Evolutionary conservation across 2,888 invertebrate species (phyloP).

Genomic region (Tubulanus polymorphus): DNA sequence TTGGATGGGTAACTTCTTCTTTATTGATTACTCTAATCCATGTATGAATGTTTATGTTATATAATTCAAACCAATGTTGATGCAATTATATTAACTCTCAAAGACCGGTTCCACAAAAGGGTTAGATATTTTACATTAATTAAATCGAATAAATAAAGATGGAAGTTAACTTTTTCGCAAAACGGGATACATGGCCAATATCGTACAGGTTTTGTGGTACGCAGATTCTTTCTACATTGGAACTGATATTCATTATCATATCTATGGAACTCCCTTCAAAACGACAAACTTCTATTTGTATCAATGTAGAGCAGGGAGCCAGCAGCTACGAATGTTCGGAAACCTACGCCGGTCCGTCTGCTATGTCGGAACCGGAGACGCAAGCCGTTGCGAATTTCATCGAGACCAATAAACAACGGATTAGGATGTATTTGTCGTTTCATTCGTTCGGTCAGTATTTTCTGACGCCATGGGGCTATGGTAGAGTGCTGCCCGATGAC

Average conservation of each 20-base stretch:
- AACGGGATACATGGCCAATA: no score
- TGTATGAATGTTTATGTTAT: not conserved
- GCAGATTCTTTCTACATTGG: not conserved
- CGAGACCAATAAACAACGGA: constrained; percentile 54
- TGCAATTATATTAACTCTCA: no score
- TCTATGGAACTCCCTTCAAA: not conserved
- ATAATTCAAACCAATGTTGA: not conserved
- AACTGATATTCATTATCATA: not conserved
- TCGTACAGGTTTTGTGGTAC: not conserved
- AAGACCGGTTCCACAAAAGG: no score
- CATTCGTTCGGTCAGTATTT: constrained; percentile 72
- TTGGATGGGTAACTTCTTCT: constrained; percentile 24
- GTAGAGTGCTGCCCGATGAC: constrained; percentile 34
- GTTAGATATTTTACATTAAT: no score
- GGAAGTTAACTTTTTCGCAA: no score
- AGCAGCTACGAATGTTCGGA: constrained; percentile 79
- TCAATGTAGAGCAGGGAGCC: constrained; percentile 60
- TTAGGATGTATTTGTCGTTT: constrained; percentile 67
- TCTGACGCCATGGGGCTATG: constrained; percentile 54
- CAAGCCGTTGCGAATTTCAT: constrained; percentile 64
- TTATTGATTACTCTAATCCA: not conserved
- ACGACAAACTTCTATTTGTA: not conserved
- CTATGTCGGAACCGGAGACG: constrained; percentile 81
- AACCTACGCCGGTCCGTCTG: constrained; percentile 69
- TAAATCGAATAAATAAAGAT: no score